Evolutionary conservation across 2,888 invertebrate genomes (phyloP).

Genomic region (Epinotia brunnichana): DNA sequence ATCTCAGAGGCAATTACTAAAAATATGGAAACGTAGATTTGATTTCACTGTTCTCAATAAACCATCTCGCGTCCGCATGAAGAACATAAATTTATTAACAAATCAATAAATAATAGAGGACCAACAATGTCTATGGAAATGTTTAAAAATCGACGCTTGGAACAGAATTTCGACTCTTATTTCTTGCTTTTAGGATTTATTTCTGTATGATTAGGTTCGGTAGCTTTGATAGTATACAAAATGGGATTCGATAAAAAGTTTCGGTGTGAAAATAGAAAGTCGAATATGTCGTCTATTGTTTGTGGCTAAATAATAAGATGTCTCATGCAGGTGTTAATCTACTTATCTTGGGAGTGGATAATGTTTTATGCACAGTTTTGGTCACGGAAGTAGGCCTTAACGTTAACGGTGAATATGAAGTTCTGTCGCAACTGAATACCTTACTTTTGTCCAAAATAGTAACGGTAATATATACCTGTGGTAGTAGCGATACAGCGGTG

Average conservation of each 20-base stretch:
- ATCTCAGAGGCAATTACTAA: constrained; percentile 51
- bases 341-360: constrained; percentile 31
- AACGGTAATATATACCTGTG: neutral
- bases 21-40: constrained; percentile 52
- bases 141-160: neutral
- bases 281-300: constrained; percentile 37
- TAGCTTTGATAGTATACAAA: constrained; percentile 55
- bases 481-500: neutral
- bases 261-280: constrained; percentile 75
- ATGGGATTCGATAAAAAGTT: constrained; percentile 51
- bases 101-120: constrained; percentile 72
- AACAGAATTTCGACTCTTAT: constrained; percentile 49
- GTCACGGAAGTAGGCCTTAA: constrained; percentile 22
- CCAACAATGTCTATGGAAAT: constrained; percentile 44
- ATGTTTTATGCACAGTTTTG: constrained; percentile 21
- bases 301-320: constrained; percentile 40
- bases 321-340: constrained; percentile 42
- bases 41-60: constrained; percentile 66
- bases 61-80: constrained; percentile 57
- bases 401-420: constrained; percentile 24
- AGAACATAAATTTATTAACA: constrained; percentile 77
- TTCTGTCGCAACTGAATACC: constrained; percentile 11
- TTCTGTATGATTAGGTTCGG: constrained; percentile 45
- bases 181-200: constrained; percentile 32
- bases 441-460: constrained; percentile 17